Percentiles rank a stretch among this genome's conserved stretches.
These are phyloP conservation scores for Pachymerium ferrugineum DNA, from an alignment of 2,888 invertebrate species.

Conservation along the genomic window DNA sequence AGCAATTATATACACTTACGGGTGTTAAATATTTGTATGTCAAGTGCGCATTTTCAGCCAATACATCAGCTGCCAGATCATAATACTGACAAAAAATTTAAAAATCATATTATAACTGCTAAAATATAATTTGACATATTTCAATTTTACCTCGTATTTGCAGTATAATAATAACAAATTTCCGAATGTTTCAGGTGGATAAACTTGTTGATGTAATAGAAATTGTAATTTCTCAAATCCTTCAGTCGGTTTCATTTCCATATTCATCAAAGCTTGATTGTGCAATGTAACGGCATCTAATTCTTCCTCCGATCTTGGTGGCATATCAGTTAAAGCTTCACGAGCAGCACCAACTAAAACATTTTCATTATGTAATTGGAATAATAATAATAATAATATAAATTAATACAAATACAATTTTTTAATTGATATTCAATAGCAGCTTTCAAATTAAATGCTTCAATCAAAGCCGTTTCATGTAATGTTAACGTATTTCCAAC, in stretches of 20 bases:
- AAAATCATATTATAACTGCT: no score
- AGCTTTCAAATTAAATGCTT: slow-evolving; percentile 96
- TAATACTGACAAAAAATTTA: slow-evolving; percentile 63
- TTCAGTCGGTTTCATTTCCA: slow-evolving; percentile 80
- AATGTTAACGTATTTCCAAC: slow-evolving; percentile 91
- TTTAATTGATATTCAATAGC: slow-evolving; percentile 94
- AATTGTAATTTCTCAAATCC: slow-evolving; percentile 94
- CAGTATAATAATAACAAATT: slow-evolving; percentile 91
- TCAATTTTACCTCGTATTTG: slow-evolving; percentile 67
- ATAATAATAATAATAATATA: no score
- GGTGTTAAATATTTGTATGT: slow-evolving; percentile 91
- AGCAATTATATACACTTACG: slow-evolving; percentile 57
- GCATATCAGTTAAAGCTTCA: slow-evolving; percentile 55
- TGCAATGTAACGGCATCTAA: slow-evolving; percentile 95
- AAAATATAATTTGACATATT: not conserved
- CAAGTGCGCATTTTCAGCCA: slow-evolving; percentile 94
- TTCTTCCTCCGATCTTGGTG: slow-evolving; percentile 83
- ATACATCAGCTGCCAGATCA: slow-evolving; percentile 93
- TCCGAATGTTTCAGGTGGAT: slow-evolving; percentile 95
- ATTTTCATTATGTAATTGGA: not conserved
- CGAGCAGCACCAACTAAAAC: slow-evolving; percentile 66
- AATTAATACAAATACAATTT: slow-evolving; percentile 54
- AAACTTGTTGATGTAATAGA: slow-evolving; percentile 88
- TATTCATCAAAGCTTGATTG: slow-evolving; percentile 88
- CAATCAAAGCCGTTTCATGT: slow-evolving; percentile 93